Conservation (phyloP, 35 echinoderm and acorn worm genomes). For the Patiria miniata region DNA sequence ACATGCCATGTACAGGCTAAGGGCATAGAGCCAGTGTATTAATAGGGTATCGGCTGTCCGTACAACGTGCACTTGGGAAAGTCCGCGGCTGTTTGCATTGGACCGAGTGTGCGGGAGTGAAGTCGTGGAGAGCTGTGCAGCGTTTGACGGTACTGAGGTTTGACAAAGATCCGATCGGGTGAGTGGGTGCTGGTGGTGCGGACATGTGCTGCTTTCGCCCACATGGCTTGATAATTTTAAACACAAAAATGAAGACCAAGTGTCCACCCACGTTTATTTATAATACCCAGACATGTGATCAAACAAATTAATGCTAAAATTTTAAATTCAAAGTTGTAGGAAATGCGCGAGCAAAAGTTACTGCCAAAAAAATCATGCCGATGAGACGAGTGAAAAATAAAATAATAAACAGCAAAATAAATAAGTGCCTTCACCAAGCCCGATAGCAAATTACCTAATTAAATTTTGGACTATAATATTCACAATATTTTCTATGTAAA, state of each 20-base stretch:
- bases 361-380: too few relatives aligned
- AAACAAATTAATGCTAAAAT: neutral
- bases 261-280: conserved; percentile 15
- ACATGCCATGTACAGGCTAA: neutral
- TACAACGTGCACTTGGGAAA: neutral
- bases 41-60: neutral
- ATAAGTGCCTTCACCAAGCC: too few relatives aligned
- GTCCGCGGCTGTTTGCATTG: neutral
- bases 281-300: neutral
- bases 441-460: too few relatives aligned
- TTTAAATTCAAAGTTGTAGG: neutral
- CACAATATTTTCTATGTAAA: too few relatives aligned
- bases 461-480: too few relatives aligned
- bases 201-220: conserved; percentile 13
- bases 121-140: neutral
- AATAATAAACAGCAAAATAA: too few relatives aligned
- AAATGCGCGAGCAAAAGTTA: neutral
- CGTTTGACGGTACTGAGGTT: conserved; percentile 21
- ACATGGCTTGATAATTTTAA: conserved; percentile 16
- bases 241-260: neutral
- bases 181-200: conserved; percentile 1
- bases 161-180: neutral
- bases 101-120: neutral
- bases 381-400: too few relatives aligned
- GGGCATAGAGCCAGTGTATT: neutral